phyloP scores from a whole-genome alignment of 2,888 invertebrate genomes.

The Hybos culiciformis region DNA sequence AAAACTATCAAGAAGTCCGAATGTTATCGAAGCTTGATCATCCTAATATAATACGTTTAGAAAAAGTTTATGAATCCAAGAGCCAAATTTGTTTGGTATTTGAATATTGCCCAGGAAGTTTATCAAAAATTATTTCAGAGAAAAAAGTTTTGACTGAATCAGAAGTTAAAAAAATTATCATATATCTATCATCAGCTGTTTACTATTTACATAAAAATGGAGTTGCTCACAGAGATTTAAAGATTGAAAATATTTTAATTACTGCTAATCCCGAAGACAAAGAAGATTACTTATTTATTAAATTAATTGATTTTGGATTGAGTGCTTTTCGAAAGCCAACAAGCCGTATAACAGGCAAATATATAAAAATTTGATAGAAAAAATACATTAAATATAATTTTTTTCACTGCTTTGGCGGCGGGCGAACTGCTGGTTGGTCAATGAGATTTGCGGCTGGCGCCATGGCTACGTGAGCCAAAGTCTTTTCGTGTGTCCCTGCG shows the following conservation, averaged over 20 bases:
- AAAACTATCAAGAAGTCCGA: constrained; percentile 6
- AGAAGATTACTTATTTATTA: constrained; percentile 6
- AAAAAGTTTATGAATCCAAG: constrained; percentile 6
- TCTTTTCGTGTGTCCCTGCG: no score
- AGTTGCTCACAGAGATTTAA: constrained; percentile 9
- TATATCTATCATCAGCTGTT: constrained; percentile 3
- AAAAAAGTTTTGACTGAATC: neutral
- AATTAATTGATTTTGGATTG: constrained; percentile 7
- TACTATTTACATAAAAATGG: constrained; percentile 3
- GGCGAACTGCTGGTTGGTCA: no score
- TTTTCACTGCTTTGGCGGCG: no score
- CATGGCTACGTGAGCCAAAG: no score
- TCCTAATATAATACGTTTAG: constrained; percentile 5
- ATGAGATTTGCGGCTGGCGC: no score
- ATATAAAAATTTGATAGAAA: no score
- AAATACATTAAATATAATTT: no score
- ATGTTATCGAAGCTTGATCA: constrained; percentile 4
- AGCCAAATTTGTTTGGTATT: constrained; percentile 5
- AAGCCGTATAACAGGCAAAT: no score
- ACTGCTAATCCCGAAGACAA: constrained; percentile 3
- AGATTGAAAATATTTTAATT: constrained; percentile 9
- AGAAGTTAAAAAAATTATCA: constrained; percentile 1
- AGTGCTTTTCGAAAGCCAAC: constrained; percentile 2
- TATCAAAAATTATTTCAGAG: constrained; percentile 1
- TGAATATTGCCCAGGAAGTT: constrained; percentile 6